Conservation (phyloP, 2,888 invertebrate genomes). For the Callosobruchus maculatus region DNA sequence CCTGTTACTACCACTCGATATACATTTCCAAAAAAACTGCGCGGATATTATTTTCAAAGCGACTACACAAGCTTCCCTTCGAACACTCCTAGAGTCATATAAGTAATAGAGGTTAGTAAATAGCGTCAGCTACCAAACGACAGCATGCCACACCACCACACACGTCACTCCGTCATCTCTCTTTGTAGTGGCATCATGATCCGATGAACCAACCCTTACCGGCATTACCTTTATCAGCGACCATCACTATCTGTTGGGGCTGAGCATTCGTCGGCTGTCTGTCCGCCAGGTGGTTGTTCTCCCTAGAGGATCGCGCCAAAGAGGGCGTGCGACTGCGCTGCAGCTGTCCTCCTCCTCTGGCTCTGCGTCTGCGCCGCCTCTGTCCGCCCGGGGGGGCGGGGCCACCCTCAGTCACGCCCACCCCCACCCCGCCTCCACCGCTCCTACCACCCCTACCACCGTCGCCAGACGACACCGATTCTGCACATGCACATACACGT, state of each 20-base stretch:
- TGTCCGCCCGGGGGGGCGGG: constrained; percentile 36
- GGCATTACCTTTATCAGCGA: neutral
- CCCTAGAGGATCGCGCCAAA: neutral
- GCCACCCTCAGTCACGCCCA: neutral
- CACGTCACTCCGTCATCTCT: neutral
- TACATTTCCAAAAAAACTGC: no score
- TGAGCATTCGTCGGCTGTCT: neutral
- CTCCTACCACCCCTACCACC: constrained; percentile 8
- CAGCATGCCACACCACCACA: no score
- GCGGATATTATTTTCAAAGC: no score
- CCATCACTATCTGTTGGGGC: neutral
- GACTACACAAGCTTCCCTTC: no score
- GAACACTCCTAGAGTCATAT: no score
- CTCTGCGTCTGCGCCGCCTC: constrained; percentile 43
- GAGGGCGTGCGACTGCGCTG: constrained; percentile 47
- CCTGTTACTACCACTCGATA: no score
- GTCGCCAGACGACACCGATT: constrained; percentile 60
- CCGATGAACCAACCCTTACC: no score
- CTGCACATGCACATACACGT: constrained; percentile 44
- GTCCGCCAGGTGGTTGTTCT: neutral
- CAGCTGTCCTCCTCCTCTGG: constrained; percentile 19
- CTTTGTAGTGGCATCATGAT: no score
- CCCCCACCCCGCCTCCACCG: neutral
- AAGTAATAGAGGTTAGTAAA: no score
- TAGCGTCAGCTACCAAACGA: no score